These are phyloP conservation scores for Cydia amplana DNA, from an alignment of 1,140 invertebrate genomes.

Conservation along the genomic window DNA sequence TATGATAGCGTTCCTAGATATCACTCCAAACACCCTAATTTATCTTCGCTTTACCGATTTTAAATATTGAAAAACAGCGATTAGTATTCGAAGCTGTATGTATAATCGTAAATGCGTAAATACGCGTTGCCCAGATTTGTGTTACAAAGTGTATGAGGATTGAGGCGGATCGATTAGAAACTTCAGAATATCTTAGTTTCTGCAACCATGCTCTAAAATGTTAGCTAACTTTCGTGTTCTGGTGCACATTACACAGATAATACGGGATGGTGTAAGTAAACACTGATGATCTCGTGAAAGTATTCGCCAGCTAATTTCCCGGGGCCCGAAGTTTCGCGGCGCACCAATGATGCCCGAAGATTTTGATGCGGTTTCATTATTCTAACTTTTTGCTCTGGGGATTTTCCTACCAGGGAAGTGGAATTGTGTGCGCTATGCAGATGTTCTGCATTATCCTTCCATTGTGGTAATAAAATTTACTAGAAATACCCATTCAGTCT, in stretches of 20 bases:
- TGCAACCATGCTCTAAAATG: too few relatives aligned
- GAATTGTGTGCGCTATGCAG: background rate
- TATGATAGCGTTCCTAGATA: background rate
- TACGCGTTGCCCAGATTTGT: too few relatives aligned
- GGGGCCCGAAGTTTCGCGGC: constrained; percentile 9
- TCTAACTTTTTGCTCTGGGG: background rate
- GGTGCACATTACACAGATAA: background rate
- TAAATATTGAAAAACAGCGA: too few relatives aligned
- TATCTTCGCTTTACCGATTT: too few relatives aligned
- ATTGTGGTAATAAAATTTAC: too few relatives aligned
- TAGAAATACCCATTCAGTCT: too few relatives aligned
- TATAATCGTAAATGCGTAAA: too few relatives aligned
- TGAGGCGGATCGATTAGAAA: too few relatives aligned
- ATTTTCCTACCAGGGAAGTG: background rate
- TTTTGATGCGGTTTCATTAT: background rate
- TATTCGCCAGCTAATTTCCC: constrained; percentile 20
- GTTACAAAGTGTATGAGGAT: too few relatives aligned
- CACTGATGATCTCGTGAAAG: constrained; percentile 17
- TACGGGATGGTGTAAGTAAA: background rate
- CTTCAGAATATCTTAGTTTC: too few relatives aligned
- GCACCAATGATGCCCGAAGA: background rate
- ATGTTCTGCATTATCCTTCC: background rate
- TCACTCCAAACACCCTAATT: background rate
- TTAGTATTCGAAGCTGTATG: too few relatives aligned
- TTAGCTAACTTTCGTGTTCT: background rate